Base-by-base conservation (phyloP, 1,140 invertebrate species). In the Lysiphlebus fabarum region DNA sequence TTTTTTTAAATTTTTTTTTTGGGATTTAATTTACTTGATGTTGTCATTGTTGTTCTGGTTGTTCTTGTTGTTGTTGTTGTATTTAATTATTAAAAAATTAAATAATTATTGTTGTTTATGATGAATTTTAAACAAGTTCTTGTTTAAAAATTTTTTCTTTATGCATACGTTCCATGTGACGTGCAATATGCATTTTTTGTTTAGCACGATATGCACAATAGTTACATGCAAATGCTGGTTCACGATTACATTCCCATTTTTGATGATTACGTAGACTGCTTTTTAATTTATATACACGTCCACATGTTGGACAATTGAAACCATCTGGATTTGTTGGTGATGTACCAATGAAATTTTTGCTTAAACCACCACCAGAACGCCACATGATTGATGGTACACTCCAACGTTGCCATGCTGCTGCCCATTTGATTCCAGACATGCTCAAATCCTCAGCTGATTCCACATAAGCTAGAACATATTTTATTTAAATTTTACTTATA, bases 231-330 rank as follows among this genome's bases (percentile, higher is more conserved):
- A 91, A 91, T 72, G 90, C 88, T 1, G 89, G 89, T 74, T 91
- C 89, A 75, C 90, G 90, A 63, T 88, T 89, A 74, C 90, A 92
- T 73, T 92, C 90, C 90, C 90, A 92, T 73, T 92, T 91, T 78
- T 91, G 89, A 72, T 92, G 90, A 71, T 91, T 92, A 26, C 90
- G 82, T 69, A 92, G 79, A 66, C 89, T 91, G 60, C 89, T 91
- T 76, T 91, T 91, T 48, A 92, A 81, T 72, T 92, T 92, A 78
- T 92, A 92, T 49, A 89, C 85, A 45, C 90, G 83, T 49, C 89
- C 90, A 75, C 90, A 92, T 64, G 89, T 87, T 11, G 87, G 82
- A 74, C 87, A 91, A 67, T 87, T 86, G 74, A 90, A 88, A 61
- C 86, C 85, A 14, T 76, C 76, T 5, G 77, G 72, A 47, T 79